Evolutionary conservation across 2,797 vertebrate genomes (phyloP), one percentile per base, ranked within the genome.

Genomic region (Sebastes itinus): DNA sequence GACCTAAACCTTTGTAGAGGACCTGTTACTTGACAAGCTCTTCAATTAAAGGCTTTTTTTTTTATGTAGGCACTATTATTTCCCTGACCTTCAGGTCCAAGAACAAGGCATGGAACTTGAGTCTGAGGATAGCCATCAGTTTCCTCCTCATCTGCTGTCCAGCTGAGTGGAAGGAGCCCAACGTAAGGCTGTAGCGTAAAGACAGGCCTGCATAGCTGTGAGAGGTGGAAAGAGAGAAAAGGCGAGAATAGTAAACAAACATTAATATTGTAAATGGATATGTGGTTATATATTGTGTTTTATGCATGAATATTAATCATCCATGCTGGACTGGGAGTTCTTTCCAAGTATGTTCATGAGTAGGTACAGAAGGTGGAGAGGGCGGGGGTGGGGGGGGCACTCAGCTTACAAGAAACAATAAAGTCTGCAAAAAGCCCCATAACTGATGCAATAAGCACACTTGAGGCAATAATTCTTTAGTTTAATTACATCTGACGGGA

Each of bases 101-200:
- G 61, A 99, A 96, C 49, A 99, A 88, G 46, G 89, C 2, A 6
- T 97, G 96, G 70, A 96, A 97, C 89, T 97, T 98, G 68, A 99
- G 94, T 85, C 94, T 93, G 66, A 99, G 91, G 76, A 99, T 87
- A 0, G 82, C 71, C 80, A 96, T 84, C 58, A 99, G 92, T 88
- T 99, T 99, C 80, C 89, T 89, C 64, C 89, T 97, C 96, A 99
- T 96, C 74, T 91, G 95, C 75, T 94, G 88, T 22, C 97, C 97
- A 0, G 97, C 90, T 64, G 85, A 93, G 80, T 74, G 73, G 87
- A 90, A 87, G 23, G 92, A 95, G 74, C 94, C 95, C 82, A 98
- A 92, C 61, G 96, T 95, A 27, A 99, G 94, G 77, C 97, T 99
- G 84, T 96, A 95, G 79, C 96, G 96, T 85, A 99, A 92, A 7